A percentile compares a stretch with the other conserved stretches of the same genome.
Conservation (phyloP, 2,113 vertebrate genomes). For the Uria aalge region DNA sequence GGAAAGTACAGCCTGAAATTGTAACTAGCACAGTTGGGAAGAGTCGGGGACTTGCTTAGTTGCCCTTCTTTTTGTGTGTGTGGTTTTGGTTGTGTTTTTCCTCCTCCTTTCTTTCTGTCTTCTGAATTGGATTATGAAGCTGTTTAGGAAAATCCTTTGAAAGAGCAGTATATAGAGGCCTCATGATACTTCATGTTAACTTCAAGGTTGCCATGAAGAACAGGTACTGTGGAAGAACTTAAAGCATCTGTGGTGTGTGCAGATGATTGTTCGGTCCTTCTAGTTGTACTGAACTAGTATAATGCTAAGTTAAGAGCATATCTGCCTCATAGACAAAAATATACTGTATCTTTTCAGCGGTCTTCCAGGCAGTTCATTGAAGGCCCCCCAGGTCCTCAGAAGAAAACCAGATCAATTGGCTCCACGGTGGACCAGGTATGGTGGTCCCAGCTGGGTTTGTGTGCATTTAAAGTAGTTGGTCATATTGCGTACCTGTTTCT, state of each 20-base stretch:
- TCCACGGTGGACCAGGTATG: slow-evolving; percentile 80
- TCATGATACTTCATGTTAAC: background rate
- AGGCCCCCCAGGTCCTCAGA: slow-evolving; percentile 83
- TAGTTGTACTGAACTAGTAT: background rate
- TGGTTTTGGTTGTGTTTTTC: background rate
- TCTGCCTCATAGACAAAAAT: background rate
- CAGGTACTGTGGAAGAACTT: background rate
- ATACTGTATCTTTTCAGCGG: slow-evolving; percentile 73
- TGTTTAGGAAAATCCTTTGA: background rate
- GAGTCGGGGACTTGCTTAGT: background rate
- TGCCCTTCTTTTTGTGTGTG: background rate
- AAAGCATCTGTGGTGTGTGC: background rate
- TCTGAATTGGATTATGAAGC: background rate
- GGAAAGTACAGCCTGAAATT: background rate
- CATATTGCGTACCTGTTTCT: background rate
- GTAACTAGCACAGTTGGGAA: background rate
- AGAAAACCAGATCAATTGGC: slow-evolving; percentile 88
- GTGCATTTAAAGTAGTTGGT: fast-evolving
- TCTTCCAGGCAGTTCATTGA: slow-evolving; percentile 89
- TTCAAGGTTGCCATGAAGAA: background rate
- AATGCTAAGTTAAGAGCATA: fast-evolving
- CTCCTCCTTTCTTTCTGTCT: background rate
- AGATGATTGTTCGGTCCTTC: background rate
- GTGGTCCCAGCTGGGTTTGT: background rate
- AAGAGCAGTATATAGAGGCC: background rate